These are phyloP conservation scores for Gallinago media DNA, from an alignment of 2,113 vertebrate species.

Conservation along the genomic window DNA sequence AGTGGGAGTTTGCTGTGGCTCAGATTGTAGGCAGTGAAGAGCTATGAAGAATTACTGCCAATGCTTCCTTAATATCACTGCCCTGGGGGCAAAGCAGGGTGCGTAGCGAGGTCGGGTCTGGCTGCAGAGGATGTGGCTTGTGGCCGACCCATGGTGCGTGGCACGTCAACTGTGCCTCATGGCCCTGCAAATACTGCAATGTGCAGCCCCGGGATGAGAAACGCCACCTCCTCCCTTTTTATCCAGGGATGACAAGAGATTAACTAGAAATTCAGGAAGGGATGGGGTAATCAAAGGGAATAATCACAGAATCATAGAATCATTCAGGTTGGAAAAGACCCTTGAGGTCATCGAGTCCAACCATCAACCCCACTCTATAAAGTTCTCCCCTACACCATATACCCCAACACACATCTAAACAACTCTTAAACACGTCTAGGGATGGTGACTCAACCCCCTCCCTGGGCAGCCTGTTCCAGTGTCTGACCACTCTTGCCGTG, in stretches of 20 bases:
- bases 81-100: background rate
- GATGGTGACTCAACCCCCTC: too few species aligned
- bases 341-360: too few species aligned
- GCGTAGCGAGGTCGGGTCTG: background rate
- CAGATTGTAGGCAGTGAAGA: too few species aligned
- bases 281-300: background rate
- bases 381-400: too few species aligned
- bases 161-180: background rate
- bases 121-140: background rate
- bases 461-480: too few species aligned
- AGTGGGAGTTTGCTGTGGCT: background rate
- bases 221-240: fast-evolving
- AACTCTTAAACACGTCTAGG: too few species aligned
- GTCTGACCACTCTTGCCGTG: too few species aligned
- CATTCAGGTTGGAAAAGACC: too few species aligned
- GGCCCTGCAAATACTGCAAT: background rate
- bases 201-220: background rate
- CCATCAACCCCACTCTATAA: too few species aligned
- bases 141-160: background rate
- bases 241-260: background rate
- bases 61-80: background rate
- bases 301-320: too few species aligned
- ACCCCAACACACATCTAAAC: too few species aligned
- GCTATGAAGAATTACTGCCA: background rate
- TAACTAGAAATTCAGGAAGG: background rate